Base-by-base conservation (phyloP, 2,113 vertebrate species). In the Sylvilagus bachmani region DNA sequence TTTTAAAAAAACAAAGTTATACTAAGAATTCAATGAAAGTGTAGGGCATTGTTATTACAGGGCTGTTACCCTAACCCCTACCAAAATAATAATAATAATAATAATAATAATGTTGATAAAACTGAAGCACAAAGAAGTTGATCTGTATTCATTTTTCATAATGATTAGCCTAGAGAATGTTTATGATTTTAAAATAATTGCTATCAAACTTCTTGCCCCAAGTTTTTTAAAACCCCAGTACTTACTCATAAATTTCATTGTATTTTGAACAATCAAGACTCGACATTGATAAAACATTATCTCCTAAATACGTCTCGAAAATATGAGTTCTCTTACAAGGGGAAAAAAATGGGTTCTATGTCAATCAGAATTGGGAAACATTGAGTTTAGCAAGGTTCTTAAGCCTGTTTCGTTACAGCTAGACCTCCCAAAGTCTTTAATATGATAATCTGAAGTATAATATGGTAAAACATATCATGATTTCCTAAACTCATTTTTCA, bases 371-470 rank as follows among this genome's bases (percentile, higher is more conserved):
- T 27, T 55, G 31, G 13, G 29, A 89, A 80, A n/a, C 25, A 31
- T 12, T 24, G 14, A 12, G 9, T 69, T 95, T 78, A 67, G 53
- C 62, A 38, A 58, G 19, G 1, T 81, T 89, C 91, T n/a, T 24
- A 49, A 33, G 27, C 14, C 36, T 66, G 71, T 71, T 53, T 82
- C 13, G 31, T 80, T 31, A 71, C 0, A 55, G 21, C 31, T 69
- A 62, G n/a, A 33, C 14, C 14, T 74, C 2, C 4, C 38, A 70
- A 82, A 58, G 13, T 82, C 51, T 82, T 53, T 66, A 90, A 74
- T 92, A 53, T 53, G 21, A 78, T 94, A 31, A 95, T 81, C 51
- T 89, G 49, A 44, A 55, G 22, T 58, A n/a, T 80, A 89, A 49
- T 33, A 62, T 62, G 33, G 55, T 49, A 8, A 71, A 89, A 79